Base-by-base conservation (phyloP, 2,113 vertebrate species). In the Vanacampus margaritifer region DNA sequence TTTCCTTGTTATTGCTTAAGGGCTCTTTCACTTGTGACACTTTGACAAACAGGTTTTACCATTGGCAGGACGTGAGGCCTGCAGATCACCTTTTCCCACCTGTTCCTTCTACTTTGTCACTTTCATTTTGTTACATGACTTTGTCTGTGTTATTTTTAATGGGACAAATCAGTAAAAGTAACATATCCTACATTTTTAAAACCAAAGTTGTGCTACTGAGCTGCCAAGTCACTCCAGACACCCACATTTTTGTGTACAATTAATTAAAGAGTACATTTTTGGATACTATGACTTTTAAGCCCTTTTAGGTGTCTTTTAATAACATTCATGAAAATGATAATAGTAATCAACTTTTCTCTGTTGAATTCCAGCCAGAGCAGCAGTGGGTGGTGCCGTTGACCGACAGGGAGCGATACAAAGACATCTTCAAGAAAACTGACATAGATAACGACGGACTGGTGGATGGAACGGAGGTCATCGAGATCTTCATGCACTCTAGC, bases 401-500 rank as follows among this genome's bases (percentile, higher is more conserved):
- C 0, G 97, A 98, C 83, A 93, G 95, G 79, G 88, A 90, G 43
- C 86, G 93, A 26, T 98, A 98, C 0, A 93, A 95, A 3, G 96
- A 98, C 5, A 93, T 99, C 53, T 99, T 99, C 84, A 81, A 94
- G 51, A 93, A 95, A 83, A 95, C 92, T 0, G 97, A 98, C 88
- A 76, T 90, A 6, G 95, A 98, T 86, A 84, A 93, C 74, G 95
- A 98, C 0, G 95, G 96, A 5, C 93, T 94, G 48, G 93, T 98
- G 70, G 95, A 91, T 1, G 97, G 97, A 48, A 92, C 90, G 58
- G 97, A 98, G 84, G 96, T 98, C 69, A 98, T 97, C 46, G 97
- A 98, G 80, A 96, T 98, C 90, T 99, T 99, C 83, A 96, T 99
- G 91, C 95, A 94, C 74, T 98, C 96, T 0, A 95, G 91, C 54